Evolutionary conservation across 2,113 vertebrate species (phyloP), one percentile per base, ranked within the genome.

Genomic region (Neolamprologus ventralis): DNA sequence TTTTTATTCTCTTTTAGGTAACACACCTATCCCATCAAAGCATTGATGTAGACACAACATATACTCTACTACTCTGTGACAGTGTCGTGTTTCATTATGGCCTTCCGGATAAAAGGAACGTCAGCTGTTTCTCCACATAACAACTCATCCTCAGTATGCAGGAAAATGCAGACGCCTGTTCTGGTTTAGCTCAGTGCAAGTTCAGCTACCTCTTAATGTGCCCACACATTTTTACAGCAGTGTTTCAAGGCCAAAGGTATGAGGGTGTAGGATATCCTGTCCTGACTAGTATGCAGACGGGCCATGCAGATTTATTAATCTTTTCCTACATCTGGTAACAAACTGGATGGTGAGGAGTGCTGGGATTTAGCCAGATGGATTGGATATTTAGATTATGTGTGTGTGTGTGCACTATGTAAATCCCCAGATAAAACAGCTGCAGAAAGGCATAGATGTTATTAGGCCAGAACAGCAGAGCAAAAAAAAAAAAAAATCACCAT

Each of bases 181-280:
- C 63, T 81, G 28, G 33, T 89, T 89, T 79, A 79, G 83, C 85
- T 92, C 54, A 65, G 3, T 60, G 42, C 2, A 9, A 80, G 47
- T 75, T 49, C 40, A 55, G 85, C 54, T 73, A 49, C 47, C 31
- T 5, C 60, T 68, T 53, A 78, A 85, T 81, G 57, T 79, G 68
- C 51, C 85, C 78, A 78, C 51, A 28, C 75, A 10, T 90, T 87
- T 88, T 86, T 84, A 42, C 80, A 35, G 81, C 73, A 35, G 26
- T 37, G 87, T 87, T 58, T 86, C 85, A 88, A 91, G 91, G 91
- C 79, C 55, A 9, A 80, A 68, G 65, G 80, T 90, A 47, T 84
- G 42, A 80, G n/a, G 53, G 68, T 87, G 53, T 81, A 80, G 89
- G 90, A 92, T 91, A 92, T 93, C 91, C 93, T 92, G 88, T 63